phyloP scores from a whole-genome alignment of 2,113 vertebrate genomes.

The Riparia riparia region DNA sequence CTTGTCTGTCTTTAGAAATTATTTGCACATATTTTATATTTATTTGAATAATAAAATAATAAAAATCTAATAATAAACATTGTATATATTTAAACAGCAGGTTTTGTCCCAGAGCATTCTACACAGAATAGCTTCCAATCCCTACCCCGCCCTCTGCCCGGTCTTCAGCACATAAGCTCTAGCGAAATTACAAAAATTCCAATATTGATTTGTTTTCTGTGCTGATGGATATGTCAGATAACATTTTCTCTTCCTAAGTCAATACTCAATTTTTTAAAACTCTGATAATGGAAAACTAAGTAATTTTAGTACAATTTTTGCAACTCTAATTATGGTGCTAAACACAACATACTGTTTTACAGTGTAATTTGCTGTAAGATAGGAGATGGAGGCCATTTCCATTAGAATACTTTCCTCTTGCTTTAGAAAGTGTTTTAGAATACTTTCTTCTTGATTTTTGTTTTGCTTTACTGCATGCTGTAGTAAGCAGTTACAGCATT shows the following conservation, averaged over 20 bases:
- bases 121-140: not conserved
- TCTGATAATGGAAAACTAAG: not conserved
- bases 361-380: not conserved
- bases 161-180: not conserved
- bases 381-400: not conserved
- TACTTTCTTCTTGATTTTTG: not conserved
- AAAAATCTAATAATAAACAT: not conserved
- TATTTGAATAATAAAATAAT: not conserved
- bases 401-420: not conserved
- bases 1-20: not conserved
- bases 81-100: not conserved
- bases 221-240: not conserved
- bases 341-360: not conserved
- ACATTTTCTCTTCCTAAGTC: not conserved
- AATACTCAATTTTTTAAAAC: not conserved
- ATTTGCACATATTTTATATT: not conserved
- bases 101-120: not conserved
- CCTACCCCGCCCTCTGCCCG: accelerated
- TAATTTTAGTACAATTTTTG: not conserved
- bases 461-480: not conserved
- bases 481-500: not conserved
- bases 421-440: not conserved
- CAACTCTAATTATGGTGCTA: not conserved
- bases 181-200: not conserved
- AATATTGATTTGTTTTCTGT: not conserved